These are phyloP conservation scores for Oncorhynchus keta DNA, from an alignment of 2,113 vertebrate genomes.

Conservation along the genomic window DNA sequence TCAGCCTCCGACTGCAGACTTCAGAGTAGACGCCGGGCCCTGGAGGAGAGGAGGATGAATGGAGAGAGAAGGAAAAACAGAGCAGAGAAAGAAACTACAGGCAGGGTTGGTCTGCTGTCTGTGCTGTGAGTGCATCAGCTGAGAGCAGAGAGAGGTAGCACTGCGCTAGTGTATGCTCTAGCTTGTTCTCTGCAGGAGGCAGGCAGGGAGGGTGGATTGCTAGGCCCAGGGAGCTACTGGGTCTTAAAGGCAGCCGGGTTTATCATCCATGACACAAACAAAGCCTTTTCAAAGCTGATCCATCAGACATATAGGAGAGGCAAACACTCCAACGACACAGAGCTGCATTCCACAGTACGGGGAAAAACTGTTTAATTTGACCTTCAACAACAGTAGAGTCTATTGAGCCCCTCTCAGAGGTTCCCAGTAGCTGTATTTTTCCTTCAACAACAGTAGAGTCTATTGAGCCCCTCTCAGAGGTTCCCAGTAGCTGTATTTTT, in stretches of 20 bases:
- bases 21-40: neutral
- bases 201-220: conserved; percentile 29
- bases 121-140: conserved; percentile 70
- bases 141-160: conserved; percentile 71
- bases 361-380: no score
- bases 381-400: no score
- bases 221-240: conserved; percentile 68
- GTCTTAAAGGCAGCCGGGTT: conserved; percentile 83
- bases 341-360: no score
- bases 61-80: conserved; percentile 25
- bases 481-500: no score
- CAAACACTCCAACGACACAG: no score
- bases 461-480: no score
- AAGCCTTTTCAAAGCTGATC: no score
- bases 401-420: no score
- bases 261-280: neutral
- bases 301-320: no score
- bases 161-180: conserved; percentile 83
- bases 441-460: no score
- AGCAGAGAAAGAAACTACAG: conserved; percentile 1
- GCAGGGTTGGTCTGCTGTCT: conserved; percentile 27
- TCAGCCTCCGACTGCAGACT: neutral
- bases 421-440: no score
- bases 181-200: conserved; percentile 73
- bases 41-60: conserved; percentile 22